phyloP scores from a whole-genome alignment of 2,113 vertebrate genomes.

The Morone saxatilis region DNA sequence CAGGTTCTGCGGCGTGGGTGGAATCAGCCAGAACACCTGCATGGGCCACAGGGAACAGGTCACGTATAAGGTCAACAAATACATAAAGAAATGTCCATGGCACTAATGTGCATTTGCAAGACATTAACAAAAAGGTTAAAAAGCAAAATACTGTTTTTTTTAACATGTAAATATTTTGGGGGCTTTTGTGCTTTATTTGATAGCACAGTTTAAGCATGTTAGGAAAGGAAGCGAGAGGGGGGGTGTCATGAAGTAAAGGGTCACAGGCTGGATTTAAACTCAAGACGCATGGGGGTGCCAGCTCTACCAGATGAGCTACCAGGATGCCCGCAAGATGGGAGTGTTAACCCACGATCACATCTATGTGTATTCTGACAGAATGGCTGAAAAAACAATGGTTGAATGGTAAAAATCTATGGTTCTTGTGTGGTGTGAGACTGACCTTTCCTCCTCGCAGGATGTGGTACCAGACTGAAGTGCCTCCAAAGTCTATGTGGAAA shows the following conservation, averaged over 20 bases:
- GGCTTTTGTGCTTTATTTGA: too few relatives aligned
- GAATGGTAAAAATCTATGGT: not conserved
- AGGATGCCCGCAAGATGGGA: too few relatives aligned
- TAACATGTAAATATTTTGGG: too few relatives aligned
- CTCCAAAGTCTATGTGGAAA: conserved; percentile 98
- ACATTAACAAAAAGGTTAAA: not conserved
- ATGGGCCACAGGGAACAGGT: not conserved
- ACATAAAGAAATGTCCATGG: not conserved
- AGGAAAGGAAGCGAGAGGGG: too few relatives aligned
- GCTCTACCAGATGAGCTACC: too few relatives aligned
- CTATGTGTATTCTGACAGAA: not conserved
- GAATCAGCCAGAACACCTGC: conserved; percentile 99
- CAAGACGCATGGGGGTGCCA: too few relatives aligned
- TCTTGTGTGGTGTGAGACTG: conserved; percentile 31
- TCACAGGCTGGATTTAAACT: too few relatives aligned
- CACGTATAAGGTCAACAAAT: conserved; percentile 5
- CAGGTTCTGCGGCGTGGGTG: conserved; percentile 95
- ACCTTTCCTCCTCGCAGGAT: conserved; percentile 98
- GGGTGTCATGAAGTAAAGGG: too few relatives aligned
- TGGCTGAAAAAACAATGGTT: not conserved
- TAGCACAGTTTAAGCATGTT: too few relatives aligned
- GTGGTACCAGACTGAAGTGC: conserved; percentile 99
- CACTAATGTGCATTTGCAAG: not conserved
- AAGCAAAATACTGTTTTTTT: not conserved
- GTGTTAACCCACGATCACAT: not conserved